Percentiles rank a stretch among this genome's conserved stretches.
These are phyloP conservation scores for Nasonia giraulti DNA, from an alignment of 1,140 invertebrate genomes.

Conservation along the genomic window DNA sequence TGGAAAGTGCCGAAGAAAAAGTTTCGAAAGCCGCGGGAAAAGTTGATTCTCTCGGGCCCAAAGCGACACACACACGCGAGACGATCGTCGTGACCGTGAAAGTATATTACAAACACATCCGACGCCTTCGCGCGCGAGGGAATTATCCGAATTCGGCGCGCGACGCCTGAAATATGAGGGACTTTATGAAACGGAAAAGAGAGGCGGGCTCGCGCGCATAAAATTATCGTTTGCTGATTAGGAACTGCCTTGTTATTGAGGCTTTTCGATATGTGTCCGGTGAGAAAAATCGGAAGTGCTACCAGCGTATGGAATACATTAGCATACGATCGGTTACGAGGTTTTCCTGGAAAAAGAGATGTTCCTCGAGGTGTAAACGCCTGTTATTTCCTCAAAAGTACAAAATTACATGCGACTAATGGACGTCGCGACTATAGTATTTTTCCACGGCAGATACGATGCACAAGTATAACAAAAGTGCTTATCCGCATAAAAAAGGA, in stretches of 20 bases:
- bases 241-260: neutral
- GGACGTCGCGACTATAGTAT: neutral
- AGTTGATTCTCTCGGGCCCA: neutral
- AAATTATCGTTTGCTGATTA: constrained; percentile 7
- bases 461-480: no score
- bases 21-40: constrained; percentile 43
- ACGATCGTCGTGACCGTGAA: constrained; percentile 6
- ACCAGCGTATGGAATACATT: neutral
- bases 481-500: neutral
- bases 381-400: no score
- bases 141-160: constrained; percentile 11
- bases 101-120: neutral
- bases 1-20: constrained; percentile 44
- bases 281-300: neutral
- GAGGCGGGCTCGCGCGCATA: neutral
- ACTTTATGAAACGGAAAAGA: neutral
- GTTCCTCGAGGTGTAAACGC: no score
- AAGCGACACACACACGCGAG: neutral
- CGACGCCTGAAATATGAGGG: neutral
- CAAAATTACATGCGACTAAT: neutral
- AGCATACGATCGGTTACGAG: neutral
- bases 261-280: no score
- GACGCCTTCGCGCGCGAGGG: neutral
- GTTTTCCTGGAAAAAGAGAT: neutral
- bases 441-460: neutral